Evolutionary conservation across 2,888 invertebrate genomes (phyloP).

Genomic region (Brenthis hecate): DNA sequence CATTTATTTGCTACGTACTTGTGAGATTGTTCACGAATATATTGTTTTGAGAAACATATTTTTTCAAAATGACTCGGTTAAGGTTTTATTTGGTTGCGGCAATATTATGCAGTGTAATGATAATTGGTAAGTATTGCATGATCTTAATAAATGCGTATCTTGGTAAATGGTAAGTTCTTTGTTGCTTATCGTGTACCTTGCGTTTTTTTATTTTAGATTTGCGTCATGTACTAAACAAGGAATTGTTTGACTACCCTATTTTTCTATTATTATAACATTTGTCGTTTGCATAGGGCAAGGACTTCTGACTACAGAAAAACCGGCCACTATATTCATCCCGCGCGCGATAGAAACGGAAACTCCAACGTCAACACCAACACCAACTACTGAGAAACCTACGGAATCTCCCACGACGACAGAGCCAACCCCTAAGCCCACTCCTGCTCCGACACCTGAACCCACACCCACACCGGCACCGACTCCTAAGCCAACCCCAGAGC

Average conservation of each 20-base stretch:
- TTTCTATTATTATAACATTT: neutral
- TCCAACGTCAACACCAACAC: constrained; percentile 2
- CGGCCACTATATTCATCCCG: constrained; percentile 41
- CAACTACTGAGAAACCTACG: constrained; percentile 9
- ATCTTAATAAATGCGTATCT: constrained; percentile 40
- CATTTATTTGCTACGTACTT: constrained; percentile 55
- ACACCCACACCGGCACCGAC: constrained; percentile 25
- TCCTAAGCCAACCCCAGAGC: constrained; percentile 46
- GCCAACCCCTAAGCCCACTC: constrained; percentile 27
- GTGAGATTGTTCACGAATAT: constrained; percentile 41
- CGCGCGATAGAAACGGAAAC: constrained; percentile 32
- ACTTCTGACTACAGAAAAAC: constrained; percentile 35
- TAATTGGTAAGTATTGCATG: constrained; percentile 67
- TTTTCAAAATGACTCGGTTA: constrained; percentile 58
- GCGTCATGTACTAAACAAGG: constrained; percentile 19
- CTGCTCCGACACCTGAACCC: constrained; percentile 37
- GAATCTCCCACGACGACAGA: constrained; percentile 20
- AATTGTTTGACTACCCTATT: constrained; percentile 16
- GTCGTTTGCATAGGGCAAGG: constrained; percentile 45
- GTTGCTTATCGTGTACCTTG: constrained; percentile 48
- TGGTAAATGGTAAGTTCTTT: constrained; percentile 41
- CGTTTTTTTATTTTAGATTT: constrained; percentile 29
- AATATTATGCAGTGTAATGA: constrained; percentile 59
- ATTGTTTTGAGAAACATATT: constrained; percentile 12
- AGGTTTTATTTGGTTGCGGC: constrained; percentile 61